Percentiles rank a stretch among this genome's conserved stretches.
phyloP scores from a whole-genome alignment of 2,888 invertebrate genomes.

The Lasioglossum zephyrum region DNA sequence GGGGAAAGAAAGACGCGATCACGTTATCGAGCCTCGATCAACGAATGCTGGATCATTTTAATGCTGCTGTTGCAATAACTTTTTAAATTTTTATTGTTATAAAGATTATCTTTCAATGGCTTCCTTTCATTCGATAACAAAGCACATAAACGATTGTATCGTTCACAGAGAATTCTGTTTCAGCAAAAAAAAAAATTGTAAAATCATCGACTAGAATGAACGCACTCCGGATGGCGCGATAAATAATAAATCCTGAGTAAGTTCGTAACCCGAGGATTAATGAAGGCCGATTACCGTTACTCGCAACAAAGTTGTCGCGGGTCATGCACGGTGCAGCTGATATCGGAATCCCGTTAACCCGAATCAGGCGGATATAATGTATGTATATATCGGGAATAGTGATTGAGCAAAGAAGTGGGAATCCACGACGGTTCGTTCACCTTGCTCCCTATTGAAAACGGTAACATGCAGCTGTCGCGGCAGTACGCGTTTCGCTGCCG shows the following conservation, averaged over 20 bases:
- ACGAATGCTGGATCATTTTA: not conserved
- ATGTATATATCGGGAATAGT: constrained; percentile 25
- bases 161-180: not conserved
- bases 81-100: not conserved
- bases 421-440: constrained; percentile 68
- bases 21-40: not conserved
- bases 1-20: not conserved
- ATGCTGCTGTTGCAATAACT: not conserved
- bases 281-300: constrained; percentile 17
- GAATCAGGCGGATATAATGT: not conserved
- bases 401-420: constrained; percentile 13
- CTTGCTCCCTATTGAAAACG: constrained; percentile 54
- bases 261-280: not conserved
- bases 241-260: not conserved
- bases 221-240: too few species aligned
- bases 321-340: not conserved
- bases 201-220: not conserved
- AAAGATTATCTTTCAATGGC: not conserved
- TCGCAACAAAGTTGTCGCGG: not conserved
- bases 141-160: not conserved
- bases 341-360: not conserved
- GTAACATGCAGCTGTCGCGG: constrained; percentile 59
- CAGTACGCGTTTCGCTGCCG: not conserved
- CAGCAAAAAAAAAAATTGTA: not conserved
- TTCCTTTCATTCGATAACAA: not conserved